Evolutionary conservation across 2,888 invertebrate species (phyloP).

Genomic region (Strigamia transsilvanica): DNA sequence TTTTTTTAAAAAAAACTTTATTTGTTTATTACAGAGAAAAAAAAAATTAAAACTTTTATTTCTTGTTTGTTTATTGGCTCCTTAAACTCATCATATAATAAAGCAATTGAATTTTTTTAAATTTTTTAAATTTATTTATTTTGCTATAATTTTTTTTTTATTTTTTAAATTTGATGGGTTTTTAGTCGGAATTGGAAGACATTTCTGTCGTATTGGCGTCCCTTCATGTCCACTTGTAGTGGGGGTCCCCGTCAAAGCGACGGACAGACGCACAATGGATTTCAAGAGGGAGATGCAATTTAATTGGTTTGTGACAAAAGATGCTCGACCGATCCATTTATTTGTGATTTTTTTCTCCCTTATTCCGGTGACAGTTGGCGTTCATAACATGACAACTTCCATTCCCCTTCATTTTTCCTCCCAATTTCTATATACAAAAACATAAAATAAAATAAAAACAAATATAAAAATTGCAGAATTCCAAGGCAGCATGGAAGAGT

Average conservation of each 20-base stretch:
- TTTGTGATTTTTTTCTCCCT: constrained; percentile 20
- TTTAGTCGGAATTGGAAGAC: background rate
- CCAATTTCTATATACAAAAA: background rate
- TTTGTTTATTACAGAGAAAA: constrained; percentile 1
- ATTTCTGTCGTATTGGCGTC: constrained; percentile 1
- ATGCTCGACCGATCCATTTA: constrained; percentile 39
- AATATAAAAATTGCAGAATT: constrained; percentile 50
- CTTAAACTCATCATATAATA: constrained; percentile 15
- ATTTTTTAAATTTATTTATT: background rate
- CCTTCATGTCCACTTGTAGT: constrained; percentile 23
- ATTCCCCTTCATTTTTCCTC: background rate
- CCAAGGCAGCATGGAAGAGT: constrained; percentile 69
- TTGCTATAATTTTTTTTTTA: background rate
- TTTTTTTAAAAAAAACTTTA: background rate
- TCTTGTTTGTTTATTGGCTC: constrained; percentile 34
- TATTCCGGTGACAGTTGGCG: constrained; percentile 21
- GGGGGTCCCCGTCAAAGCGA: background rate
- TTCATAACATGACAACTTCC: constrained; percentile 33
- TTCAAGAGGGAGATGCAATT: constrained; percentile 39
- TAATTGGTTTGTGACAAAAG: constrained; percentile 43
- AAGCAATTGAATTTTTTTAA: constrained; percentile 5
- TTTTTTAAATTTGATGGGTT: background rate
- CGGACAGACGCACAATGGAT: constrained; percentile 23
- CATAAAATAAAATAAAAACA: background rate
- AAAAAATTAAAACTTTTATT: constrained; percentile 23